phyloP scores from a whole-genome alignment of 2,797 vertebrate genomes.

The Benthosema pterotum region DNA sequence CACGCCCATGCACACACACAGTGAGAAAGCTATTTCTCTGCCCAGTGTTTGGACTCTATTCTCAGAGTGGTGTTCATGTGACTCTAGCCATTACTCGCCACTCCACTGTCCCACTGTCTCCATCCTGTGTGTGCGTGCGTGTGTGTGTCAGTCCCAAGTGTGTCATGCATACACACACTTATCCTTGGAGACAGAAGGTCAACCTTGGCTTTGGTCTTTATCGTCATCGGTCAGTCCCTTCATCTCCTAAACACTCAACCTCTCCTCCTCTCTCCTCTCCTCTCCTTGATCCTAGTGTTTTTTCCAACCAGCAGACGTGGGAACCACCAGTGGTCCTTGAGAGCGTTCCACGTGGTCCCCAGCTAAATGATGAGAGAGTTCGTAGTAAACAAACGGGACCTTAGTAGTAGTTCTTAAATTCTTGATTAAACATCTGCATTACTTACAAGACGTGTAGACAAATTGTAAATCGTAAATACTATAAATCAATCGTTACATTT shows the following conservation, averaged over 20 bases:
- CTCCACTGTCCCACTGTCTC: conserved; percentile 62
- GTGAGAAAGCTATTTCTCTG: conserved; percentile 57
- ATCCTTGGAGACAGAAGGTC: conserved; percentile 25
- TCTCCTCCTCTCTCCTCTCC: conserved; percentile 5
- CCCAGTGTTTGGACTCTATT: conserved; percentile 76
- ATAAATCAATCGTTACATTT: too few species aligned
- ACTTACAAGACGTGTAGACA: too few species aligned
- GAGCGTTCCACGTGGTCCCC: too few species aligned
- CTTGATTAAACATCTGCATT: too few species aligned
- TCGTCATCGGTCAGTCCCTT: background rate
- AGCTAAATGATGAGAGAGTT: too few species aligned
- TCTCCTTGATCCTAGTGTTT: background rate
- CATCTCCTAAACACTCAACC: conserved; percentile 8
- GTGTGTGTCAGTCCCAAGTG: conserved; percentile 31
- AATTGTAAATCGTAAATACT: too few species aligned
- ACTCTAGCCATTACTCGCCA: conserved; percentile 50
- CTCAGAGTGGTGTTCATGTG: conserved; percentile 69
- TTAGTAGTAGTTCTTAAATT: too few species aligned
- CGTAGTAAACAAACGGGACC: too few species aligned
- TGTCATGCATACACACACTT: conserved; percentile 40
- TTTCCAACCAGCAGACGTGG: too few species aligned
- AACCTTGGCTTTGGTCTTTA: conserved; percentile 35
- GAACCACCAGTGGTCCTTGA: too few species aligned
- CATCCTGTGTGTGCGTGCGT: conserved; percentile 27
- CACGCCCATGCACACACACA: background rate